Evolutionary conservation across 2,113 vertebrate genomes (phyloP).

Genomic region (Columbina picui): DNA sequence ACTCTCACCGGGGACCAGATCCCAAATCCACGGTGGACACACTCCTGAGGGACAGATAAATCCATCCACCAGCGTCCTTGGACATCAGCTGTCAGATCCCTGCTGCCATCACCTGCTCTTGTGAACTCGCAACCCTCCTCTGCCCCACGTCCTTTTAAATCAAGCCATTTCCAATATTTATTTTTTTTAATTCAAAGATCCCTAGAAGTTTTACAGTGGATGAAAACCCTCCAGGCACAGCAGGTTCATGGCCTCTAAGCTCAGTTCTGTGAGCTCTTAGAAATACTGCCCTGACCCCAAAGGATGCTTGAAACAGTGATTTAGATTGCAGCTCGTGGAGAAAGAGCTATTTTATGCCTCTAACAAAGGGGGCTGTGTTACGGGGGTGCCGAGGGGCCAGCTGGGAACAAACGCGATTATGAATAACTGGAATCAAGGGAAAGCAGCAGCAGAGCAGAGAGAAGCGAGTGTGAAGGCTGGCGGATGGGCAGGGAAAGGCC

Average conservation of each 20-base stretch:
- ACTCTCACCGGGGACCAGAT: neutral
- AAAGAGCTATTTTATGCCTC: conserved; percentile 33
- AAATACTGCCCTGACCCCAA: conserved; percentile 6
- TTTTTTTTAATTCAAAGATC: neutral
- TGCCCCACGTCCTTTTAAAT: neutral
- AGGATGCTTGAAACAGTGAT: neutral
- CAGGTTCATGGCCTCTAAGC: conserved; percentile 8
- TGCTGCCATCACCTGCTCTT: neutral
- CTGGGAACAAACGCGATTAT: neutral
- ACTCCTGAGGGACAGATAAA: neutral
- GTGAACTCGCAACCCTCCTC: neutral
- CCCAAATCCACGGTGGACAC: neutral
- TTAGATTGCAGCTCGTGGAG: neutral
- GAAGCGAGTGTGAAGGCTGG: neutral
- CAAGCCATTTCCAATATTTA: neutral
- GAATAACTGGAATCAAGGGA: neutral
- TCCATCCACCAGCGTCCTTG: neutral
- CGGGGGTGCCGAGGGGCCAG: neutral
- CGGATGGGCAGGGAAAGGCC: neutral
- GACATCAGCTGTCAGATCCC: neutral
- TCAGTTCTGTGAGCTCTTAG: neutral
- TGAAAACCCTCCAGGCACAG: neutral
- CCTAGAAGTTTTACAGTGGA: neutral
- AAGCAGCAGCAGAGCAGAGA: neutral
- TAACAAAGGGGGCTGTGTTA: conserved; percentile 42